Base-by-base conservation (phyloP, 23 tunicate species). In the Ciona savignyi region DNA sequence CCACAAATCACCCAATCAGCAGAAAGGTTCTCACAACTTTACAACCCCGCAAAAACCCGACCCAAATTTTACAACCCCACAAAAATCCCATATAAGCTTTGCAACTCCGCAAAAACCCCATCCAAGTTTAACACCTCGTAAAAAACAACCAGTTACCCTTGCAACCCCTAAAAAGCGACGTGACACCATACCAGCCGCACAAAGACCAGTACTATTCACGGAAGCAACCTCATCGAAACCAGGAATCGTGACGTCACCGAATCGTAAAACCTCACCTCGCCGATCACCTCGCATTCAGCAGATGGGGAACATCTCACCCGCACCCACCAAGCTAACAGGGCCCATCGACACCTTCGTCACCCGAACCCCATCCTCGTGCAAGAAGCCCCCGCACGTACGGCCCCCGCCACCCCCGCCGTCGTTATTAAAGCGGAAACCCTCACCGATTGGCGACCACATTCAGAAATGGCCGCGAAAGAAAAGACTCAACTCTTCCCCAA, bases 391-490 rank as follows among this genome's bases (percentile, higher is more conserved):
- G 4, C 15, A 26, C 4, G 29, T 23, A 27, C 15, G 56, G 11
- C 56, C 56, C 9, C 30, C 76, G 19, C 63, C 65, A 11, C 19
- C 64, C 31, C 3, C 42, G n/a, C n/a, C n/a, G n/a, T n/a, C n/a
- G 19, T 2, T 67, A 62, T 20, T 56, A 19, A 34, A 27, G 3
- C 79, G 83, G 6, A 72, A 72, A 66, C 74, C 90, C 2, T 77
- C 90, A 0, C 90, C 90, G 1, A 78, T 32, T 66, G 79, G 90
- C 25, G 90, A 85, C 65, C 83, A 85, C 74, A 85, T 85, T 0
- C 81, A 73, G 32, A 56, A 60, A 60, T 85, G 90, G 90, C 90
- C 90, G 0, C 63, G 90, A 2, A 78, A 73, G 32, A 85, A 85
- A 42, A 79, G 90, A 25, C 33, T 72, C 23, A 31, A 66, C 60